Evolutionary conservation across 92 coral and sea anemone genomes (phyloP), one percentile per base, ranked within the genome.

Genomic region (Pocillopora grandis): DNA sequence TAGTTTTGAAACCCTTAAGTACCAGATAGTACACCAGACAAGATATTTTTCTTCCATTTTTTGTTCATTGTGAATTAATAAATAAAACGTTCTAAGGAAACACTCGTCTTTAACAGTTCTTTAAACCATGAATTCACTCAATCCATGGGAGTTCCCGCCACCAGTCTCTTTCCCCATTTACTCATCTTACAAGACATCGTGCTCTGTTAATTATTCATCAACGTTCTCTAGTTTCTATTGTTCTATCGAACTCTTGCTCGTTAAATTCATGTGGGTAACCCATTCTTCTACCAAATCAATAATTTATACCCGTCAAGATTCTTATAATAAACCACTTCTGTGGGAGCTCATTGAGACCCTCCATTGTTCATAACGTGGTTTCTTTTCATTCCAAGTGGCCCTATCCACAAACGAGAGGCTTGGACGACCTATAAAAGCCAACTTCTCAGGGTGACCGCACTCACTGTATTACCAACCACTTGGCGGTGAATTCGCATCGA

Each of bases 211-310:
- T 94, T 83, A 94, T 94, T 89, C 92, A 94, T 91, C 66, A 86
- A 59, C 60, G 85, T 91, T 75, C 92, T 92, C 94, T 86, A 92
- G 77, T 90, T 89, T 87, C 93, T 59, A 87, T 88, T 92, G 98
- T 89, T 62, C 81, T 71, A 36, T 81, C 89, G 87, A 89, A 94
- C 93, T 89, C 89, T 88, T 90, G 87, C 93, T 94, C 95, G 94
- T 94, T 94, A 94, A 92, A 84, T 91, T 91, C 79, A 84, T 82
- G 92, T 86, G 91, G 94, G 95, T 94, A 89, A 86, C 85, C 98
- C 84, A 94, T 94, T 94, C 92, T 91, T 78, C 85, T 62, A 3
- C 31, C 69, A 67, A 66, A 91, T 94, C 87, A 94, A 94, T 94
- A 87, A 94, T 94, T 92, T 80, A 90, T 84, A 87, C 86, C 79